Evolutionary conservation across 2,797 vertebrate species (phyloP), one percentile per base, ranked within the genome.

Genomic region (Lepus oiostolus): DNA sequence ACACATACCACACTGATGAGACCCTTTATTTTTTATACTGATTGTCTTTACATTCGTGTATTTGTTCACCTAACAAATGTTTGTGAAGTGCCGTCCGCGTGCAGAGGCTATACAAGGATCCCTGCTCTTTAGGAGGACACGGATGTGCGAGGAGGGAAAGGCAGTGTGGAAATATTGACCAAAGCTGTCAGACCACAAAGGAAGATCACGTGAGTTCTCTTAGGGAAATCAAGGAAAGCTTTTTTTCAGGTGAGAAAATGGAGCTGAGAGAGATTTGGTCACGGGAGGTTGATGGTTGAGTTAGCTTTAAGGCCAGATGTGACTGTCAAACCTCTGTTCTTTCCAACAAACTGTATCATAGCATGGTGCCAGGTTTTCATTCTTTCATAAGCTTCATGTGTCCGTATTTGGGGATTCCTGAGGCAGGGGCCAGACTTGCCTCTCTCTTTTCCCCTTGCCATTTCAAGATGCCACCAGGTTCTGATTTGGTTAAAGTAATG

Each of bases 1-100:
- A 83, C 38, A 87, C 68, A 62, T 47, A 38, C 28, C 26, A 92
- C 72, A 90, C 91, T 95, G 91, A 88, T 89, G 86, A 91, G 90
- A 87, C 21, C 62, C 32, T 82, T 80, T 90, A 83, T 90, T 88
- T 90, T 88, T 71, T 19, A 71, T 86, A 75, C 22, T 71, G 60
- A 79, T 70, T 94, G 17, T 68, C 52, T 79, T 54, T 65, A 88
- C 24, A 62, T 85, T 85, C 32, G 82, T 70, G 7, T 94, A 83
- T 82, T 88, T 38, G 35, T 87, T 95, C 32, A 70, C 82, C 94
- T 81, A 65, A 67, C 93, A 88, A 65, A 88, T 88, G 79, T 72
- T 93, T 81, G 54, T 85, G 93, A 92, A 93, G 42, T 90, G 32
- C 63, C 42, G 85, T 88, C 38, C 85, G 70, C 85, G 60, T n/a